Evolutionary conservation across 2,113 vertebrate species (phyloP), one percentile per base, ranked within the genome.

Genomic region (Ranitomeya imitator): DNA sequence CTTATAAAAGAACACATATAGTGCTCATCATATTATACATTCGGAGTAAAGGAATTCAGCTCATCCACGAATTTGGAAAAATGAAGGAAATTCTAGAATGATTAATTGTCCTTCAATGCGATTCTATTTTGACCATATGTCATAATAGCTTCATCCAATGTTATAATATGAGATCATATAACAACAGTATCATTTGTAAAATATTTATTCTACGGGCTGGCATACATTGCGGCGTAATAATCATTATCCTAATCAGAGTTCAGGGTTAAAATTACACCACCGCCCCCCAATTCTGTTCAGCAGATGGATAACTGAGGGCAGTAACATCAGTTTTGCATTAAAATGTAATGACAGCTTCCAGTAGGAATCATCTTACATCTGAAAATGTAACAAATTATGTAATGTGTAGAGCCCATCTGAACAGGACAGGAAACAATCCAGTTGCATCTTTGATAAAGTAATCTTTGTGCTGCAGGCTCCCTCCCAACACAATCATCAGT

Each of bases 381-480:
- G 71, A 86, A 55, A 85, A 0, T 45, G 78, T 77, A 90, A 91
- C 88, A 85, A 81, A 88, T 82, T 81, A 88, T 74, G 86, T 82
- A 73, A 88, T 88, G 79, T 14, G 15, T 26, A 13, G 57, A 88
- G 14, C 57, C 79, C 67, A 88, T 71, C 51, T 73, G 19, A 82
- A 31, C 88, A 89, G 77, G 11, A 90, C 86, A 90, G 88, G 90
- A 91, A 86, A 85, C 90, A 87, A 85, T 81, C 89, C 13, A 90
- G 90, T 90, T 91, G 45, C 81, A 90, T 90, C 23, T 85, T 91
- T 84, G 84, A 86, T 87, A 83, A 91, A 90, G 86, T 73, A 51
- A 61, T 87, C 14, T 31, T 37, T 88, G 54, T 85, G 86, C 85
- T 91, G 91, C 90, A 93, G 91, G 85, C 88, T 93, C 83, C 90